Base-by-base conservation (phyloP, 1,140 invertebrate genomes). In the Bombus breviceps region DNA sequence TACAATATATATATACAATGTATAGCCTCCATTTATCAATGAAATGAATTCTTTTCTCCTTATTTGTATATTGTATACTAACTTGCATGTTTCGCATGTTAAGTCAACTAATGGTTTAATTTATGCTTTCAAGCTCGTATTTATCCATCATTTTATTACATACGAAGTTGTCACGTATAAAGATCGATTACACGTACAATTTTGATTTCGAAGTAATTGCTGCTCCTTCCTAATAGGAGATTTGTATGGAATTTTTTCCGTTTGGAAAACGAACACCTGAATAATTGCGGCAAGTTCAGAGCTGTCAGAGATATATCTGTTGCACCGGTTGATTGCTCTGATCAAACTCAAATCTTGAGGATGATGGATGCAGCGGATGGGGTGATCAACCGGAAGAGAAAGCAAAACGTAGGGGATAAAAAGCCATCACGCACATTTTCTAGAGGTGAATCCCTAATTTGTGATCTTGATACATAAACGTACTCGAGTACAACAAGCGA, bases 221-320 rank as follows among this genome's bases (percentile, higher is more conserved):
- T 81, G 28, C 15, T 18, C 59, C 80, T 39, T 18, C 59, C 37
- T 22, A 62, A 85, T 68, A 91, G 90, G 79, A 81, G 90, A 73
- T 92, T 91, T 59, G 69, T 91, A 69, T 92, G 91, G 89, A 92
- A 92, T 94, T 99, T 99, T 95, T 99, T 99, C 96, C 98, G 99
- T 1, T 94, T 99, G 87, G 99, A 99, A 96, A 99, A 99, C 95
- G 99, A 99, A 93, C 99, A 99, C 96, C 95, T 99, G 32, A 99
- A 99, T 95, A 99, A 99, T 95, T 99, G 99, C 96, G 99, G 99
- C 93, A 98, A 99, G 95, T 99, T 99, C 96, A 96, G 99, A 92
- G 99, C 99, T 18, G 99, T 99, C 0, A 95, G 99, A 57, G 99
- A 99, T 93, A 99, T 99, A 37, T 99, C 98, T 0, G 98, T 99